These are phyloP conservation scores for Amphimedon queenslandica DNA, from an alignment of 37 sponge, comb jelly and placozoan species.

Conservation along the genomic window DNA sequence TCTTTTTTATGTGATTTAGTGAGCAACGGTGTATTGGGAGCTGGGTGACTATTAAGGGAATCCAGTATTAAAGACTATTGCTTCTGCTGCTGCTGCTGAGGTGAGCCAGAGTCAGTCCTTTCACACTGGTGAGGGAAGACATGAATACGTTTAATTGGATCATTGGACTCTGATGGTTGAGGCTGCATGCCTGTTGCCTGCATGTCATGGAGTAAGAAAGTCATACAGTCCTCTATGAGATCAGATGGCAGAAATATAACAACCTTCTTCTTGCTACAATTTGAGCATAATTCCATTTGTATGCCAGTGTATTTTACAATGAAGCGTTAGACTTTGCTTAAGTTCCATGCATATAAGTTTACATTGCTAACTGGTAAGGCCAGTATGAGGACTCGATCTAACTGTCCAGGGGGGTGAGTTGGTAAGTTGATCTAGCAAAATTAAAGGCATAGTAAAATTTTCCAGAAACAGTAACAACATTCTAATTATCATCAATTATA, in stretches of 20 bases:
- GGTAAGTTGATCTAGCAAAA: slow-evolving; percentile 57
- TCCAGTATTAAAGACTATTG: neutral
- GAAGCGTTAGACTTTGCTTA: slow-evolving; percentile 40
- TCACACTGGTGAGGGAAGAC: slow-evolving; percentile 2
- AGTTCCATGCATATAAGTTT: slow-evolving; percentile 52
- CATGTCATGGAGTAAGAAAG: slow-evolving; percentile 38
- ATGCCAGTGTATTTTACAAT: slow-evolving; percentile 39
- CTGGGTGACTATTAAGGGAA: neutral
- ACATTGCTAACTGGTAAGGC: slow-evolving; percentile 56
- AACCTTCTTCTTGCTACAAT: slow-evolving; percentile 10
- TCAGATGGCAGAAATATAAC: slow-evolving; percentile 31
- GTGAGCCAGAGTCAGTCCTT: neutral
- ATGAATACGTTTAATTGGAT: slow-evolving; percentile 14
- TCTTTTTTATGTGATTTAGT: neutral
- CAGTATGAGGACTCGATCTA: slow-evolving; percentile 52
- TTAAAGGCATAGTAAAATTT: slow-evolving; percentile 32
- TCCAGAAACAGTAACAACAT: too few relatives aligned
- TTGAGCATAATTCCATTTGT: slow-evolving; percentile 47
- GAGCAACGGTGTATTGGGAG: neutral
- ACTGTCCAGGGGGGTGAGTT: slow-evolving; percentile 37
- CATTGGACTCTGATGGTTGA: neutral
- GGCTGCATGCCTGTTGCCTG: slow-evolving; percentile 12
- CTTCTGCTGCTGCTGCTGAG: neutral
- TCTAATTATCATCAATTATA: too few relatives aligned
- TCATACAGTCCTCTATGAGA: slow-evolving; percentile 28